These are phyloP conservation scores for Macrotus californicus DNA, from an alignment of 2,113 vertebrate species.

Conservation along the genomic window DNA sequence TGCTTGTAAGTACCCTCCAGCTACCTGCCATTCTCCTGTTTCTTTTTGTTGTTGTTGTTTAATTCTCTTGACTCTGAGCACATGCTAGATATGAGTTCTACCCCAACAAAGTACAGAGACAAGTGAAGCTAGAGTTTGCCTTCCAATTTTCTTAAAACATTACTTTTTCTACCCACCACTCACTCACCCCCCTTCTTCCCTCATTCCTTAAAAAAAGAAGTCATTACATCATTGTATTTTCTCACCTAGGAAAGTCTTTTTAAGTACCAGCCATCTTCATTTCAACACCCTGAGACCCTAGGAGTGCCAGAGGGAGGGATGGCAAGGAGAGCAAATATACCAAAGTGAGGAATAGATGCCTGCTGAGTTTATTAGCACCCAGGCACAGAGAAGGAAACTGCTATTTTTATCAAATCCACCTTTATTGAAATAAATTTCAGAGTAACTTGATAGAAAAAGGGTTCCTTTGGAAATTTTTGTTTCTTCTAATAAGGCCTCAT, in stretches of 20 bases:
- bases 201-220: slow-evolving; percentile 64
- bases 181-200: not conserved
- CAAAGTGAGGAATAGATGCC: not conserved
- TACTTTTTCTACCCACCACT: slow-evolving; percentile 11
- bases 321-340: slow-evolving; percentile 45
- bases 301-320: slow-evolving; percentile 41
- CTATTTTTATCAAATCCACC: slow-evolving; percentile 46
- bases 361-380: slow-evolving; percentile 49
- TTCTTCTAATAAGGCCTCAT: not conserved
- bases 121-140: not conserved
- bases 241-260: slow-evolving; percentile 48
- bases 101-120: not conserved
- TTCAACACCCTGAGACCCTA: slow-evolving; percentile 43
- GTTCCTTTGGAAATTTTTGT: not conserved
- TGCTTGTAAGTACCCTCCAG: not conserved
- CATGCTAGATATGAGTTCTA: not conserved
- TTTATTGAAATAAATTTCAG: slow-evolving; percentile 48
- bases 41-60: not conserved
- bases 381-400: slow-evolving; percentile 34
- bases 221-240: slow-evolving; percentile 52
- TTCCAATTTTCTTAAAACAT: not conserved
- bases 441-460: not conserved
- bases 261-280: slow-evolving; percentile 33
- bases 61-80: not conserved
- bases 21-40: not conserved